Evolutionary conservation across 2,797 vertebrate species (phyloP).

Genomic region (Mormyrus hasselquistii): DNA sequence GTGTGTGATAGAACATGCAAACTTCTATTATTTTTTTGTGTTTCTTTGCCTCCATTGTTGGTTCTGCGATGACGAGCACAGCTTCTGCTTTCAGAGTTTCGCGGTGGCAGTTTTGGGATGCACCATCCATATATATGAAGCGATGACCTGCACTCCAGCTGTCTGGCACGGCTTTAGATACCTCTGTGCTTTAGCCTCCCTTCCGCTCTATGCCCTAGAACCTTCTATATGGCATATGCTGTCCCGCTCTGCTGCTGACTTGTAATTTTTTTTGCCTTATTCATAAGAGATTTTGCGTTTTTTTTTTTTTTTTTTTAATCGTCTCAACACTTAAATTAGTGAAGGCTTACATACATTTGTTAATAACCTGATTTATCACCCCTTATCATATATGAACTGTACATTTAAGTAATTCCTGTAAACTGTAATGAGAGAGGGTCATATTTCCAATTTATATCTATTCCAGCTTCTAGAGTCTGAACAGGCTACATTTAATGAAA

Average conservation of each 20-base stretch:
- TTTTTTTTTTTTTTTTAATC: neutral
- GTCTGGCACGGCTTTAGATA: constrained; percentile 2
- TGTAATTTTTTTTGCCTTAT: constrained; percentile 13
- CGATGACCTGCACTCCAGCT: neutral
- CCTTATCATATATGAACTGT: neutral
- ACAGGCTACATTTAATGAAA: neutral
- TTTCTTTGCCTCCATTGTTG: constrained; percentile 3
- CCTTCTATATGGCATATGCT: neutral
- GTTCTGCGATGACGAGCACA: neutral
- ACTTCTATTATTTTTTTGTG: neutral
- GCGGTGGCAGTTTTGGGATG: neutral
- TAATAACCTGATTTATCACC: neutral
- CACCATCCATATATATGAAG: neutral
- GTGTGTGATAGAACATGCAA: constrained; percentile 6
- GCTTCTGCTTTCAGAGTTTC: neutral
- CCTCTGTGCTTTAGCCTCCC: neutral
- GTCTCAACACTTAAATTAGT: neutral
- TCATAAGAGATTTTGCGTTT: constrained; percentile 20
- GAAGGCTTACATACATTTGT: neutral
- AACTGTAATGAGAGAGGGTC: neutral
- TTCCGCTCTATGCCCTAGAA: neutral
- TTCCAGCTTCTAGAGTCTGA: neutral
- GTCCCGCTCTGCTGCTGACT: constrained; percentile 18
- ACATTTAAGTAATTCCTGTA: neutral
- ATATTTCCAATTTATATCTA: neutral